Evolutionary conservation across 2,888 invertebrate species (phyloP), one percentile per base, ranked within the genome.

Genomic region (Dexiosoma caninum): DNA sequence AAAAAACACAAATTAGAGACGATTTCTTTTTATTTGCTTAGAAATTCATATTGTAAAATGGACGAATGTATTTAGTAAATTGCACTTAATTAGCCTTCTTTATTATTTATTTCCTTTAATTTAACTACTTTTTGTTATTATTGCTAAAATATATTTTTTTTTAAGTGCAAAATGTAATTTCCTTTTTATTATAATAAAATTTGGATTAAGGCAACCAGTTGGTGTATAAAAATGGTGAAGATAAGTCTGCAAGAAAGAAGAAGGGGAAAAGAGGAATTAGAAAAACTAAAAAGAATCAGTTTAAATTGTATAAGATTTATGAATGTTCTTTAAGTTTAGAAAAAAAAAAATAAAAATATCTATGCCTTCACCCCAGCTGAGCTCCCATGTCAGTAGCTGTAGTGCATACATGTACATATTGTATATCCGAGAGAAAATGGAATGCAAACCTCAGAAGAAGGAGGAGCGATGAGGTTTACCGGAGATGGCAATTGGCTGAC

Each of bases 171-270:
- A 51, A 60, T 21, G 21, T 57, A n/a, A 46, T 66, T 60, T 55
- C 30, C 19, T 9, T 72, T 60, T 78, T 55, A 53, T 62, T 72
- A 62, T 19, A 62, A 67, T 76, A 72, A 77, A 76, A 72, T 70
- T 81, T 77, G 72, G 62, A 51, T 59, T 81, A 81, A 81, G 81
- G 81, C 81, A 81, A 64, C 81, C 72, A 77, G 81, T 77, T 81
- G 81, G 74, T 77, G 77, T 81, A 21, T 77, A 74, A 57, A 72
- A 75, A 80, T 70, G 37, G 67, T 66, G 67, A 57, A 72, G 60
- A 75, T 64, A 77, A 81, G 81, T 81, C 81, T 81, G 77, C 16
- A 66, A 80, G 12, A n/a, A 67, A 10, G 44, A 19, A 70, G 14
- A 49, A 23, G 27, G 12, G 12, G 44, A 53, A 21, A 32, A 19